Evolutionary conservation across 2,888 invertebrate species (phyloP).

Genomic region (Brachyopa scutellaris): DNA sequence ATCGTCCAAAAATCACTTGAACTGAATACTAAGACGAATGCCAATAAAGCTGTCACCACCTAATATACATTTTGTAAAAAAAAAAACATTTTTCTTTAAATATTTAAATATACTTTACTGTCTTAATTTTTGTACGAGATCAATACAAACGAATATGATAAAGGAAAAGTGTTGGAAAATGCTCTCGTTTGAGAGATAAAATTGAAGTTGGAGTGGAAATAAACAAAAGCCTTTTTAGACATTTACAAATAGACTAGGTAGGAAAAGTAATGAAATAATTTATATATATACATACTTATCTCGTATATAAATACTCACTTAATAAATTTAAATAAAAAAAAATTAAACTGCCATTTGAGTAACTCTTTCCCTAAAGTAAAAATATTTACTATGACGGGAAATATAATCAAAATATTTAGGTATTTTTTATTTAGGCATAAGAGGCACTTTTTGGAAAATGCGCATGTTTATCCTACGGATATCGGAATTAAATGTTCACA

Average conservation of each 20-base stretch:
- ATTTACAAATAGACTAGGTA: constrained; percentile 72
- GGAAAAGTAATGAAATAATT: constrained; percentile 69
- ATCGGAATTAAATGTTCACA: constrained; percentile 42
- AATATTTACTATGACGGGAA: constrained; percentile 29
- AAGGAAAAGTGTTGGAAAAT: constrained; percentile 35
- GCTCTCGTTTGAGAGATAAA: not conserved
- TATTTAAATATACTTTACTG: constrained; percentile 14
- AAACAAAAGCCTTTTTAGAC: constrained; percentile 68
- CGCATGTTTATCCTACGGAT: constrained; percentile 70
- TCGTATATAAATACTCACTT: constrained; percentile 52
- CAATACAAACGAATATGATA: constrained; percentile 37
- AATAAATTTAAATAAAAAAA: constrained; percentile 38
- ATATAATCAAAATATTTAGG: constrained; percentile 58
- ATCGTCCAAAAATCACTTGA: constrained; percentile 67
- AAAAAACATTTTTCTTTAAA: constrained; percentile 24
- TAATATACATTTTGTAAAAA: constrained; percentile 67
- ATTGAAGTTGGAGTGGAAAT: constrained; percentile 56
- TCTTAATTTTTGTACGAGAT: constrained; percentile 35
- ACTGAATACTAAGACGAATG: constrained; percentile 72
- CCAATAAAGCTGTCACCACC: constrained; percentile 73
- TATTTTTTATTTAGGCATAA: constrained; percentile 70
- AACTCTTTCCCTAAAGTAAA: constrained; percentile 44
- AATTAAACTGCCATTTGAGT: constrained; percentile 67
- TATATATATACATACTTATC: constrained; percentile 50
- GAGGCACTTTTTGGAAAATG: constrained; percentile 61